phyloP scores from a whole-genome alignment of 2,113 vertebrate species.

The Eptatretus burgeri region DNA sequence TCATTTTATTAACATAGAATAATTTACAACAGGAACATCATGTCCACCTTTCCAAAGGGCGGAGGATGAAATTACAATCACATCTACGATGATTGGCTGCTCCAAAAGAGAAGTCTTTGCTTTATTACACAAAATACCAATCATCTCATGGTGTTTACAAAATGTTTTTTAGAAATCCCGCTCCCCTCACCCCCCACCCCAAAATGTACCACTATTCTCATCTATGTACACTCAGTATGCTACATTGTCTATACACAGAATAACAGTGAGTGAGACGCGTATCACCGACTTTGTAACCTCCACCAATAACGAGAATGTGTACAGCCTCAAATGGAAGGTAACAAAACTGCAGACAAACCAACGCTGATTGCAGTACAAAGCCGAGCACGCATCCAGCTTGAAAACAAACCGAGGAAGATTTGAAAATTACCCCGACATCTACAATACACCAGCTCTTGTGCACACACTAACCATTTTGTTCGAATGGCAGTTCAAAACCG shows the following conservation, averaged over 20 bases:
- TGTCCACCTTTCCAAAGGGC: constrained; percentile 40
- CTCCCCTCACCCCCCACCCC: constrained; percentile 17
- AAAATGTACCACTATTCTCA: constrained; percentile 62
- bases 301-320: constrained; percentile 9
- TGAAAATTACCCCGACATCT: background rate
- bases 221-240: constrained; percentile 58
- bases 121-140: constrained; percentile 81
- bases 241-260: constrained; percentile 62
- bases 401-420: background rate
- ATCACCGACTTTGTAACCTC: constrained; percentile 26
- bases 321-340: constrained; percentile 10
- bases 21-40: constrained; percentile 98
- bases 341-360: constrained; percentile 8
- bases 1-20: constrained; percentile 93
- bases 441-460: constrained; percentile 3
- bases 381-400: background rate
- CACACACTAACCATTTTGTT: constrained; percentile 3
- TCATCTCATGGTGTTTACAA: constrained; percentile 64
- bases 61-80: constrained; percentile 22
- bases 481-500: constrained; percentile 5
- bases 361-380: background rate
- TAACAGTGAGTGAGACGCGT: constrained; percentile 50
- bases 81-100: constrained; percentile 33
- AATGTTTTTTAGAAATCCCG: constrained; percentile 50
- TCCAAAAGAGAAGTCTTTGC: constrained; percentile 37